Base-by-base conservation (phyloP, 2,113 vertebrate genomes). In the Heptranchias perlo region DNA sequence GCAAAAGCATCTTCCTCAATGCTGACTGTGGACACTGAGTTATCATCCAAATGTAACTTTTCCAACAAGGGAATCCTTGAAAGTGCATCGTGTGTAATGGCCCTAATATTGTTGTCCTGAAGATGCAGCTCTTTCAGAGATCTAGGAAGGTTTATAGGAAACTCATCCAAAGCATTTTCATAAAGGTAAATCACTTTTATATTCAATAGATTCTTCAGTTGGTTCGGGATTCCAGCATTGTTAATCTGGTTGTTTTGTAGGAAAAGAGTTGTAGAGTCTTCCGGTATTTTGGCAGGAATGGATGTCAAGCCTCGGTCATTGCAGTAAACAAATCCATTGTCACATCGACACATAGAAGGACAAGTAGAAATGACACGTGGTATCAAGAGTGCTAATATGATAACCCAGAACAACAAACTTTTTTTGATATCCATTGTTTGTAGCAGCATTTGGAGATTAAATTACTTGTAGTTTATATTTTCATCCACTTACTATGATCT, bases 211-310 rank as follows among this genome's bases (percentile, higher is more conserved):
- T 96, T 23, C 97, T 98, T 94, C 97, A 99, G 97, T 82, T 97
- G 98, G n/a, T 97, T 98, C 47, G 99, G 98, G 96, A 99, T 97
- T 39, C 99, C 99, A 0, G 98, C 98, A 21, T 99, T 99, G 94
- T 98, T 98, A 96, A 99, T 99, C 58, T 98, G 98, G 97, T 99
- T 99, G 97, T 99, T 99, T 96, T 99, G 99, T 69, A 99, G 98
- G 97, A 99, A 99, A 0, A 99, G 98, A 31, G 99, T 98, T 7
- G 98, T 98, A 11, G 99, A 99, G 0, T 97, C 97, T 0, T 98
- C 97, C 0, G 98, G 98, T 95, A 99, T 98, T 49, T 99, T 98
- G 0, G 98, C 97, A 0, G 99, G 99, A 35, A 99, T 98, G 65
- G 98, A 98, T 44, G 98, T 99, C n/a, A 99, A 96, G 0, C 98